Conservation (phyloP, 2,113 vertebrate genomes). For the Mustelus asterias region DNA sequence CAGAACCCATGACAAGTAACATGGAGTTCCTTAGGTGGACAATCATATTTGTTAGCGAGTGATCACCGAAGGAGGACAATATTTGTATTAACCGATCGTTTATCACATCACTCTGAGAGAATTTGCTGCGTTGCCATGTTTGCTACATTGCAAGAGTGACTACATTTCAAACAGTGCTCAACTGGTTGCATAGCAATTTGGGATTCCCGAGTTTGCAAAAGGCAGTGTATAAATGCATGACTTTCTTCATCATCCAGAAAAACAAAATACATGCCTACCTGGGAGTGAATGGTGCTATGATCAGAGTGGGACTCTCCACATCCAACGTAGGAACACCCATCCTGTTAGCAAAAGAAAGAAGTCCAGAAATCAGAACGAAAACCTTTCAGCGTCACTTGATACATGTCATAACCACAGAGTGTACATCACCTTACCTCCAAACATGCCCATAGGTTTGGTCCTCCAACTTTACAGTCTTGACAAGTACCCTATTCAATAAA, state of each 20-base stretch:
- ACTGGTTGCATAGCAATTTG: not conserved
- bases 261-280: constrained; percentile 61
- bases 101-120: not conserved
- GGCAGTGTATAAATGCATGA: not conserved
- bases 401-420: not conserved
- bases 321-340: constrained; percentile 85
- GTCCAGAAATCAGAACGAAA: constrained; percentile 42
- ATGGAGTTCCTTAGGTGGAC: too few species aligned
- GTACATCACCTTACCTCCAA: constrained; percentile 72
- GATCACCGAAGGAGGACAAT: too few species aligned
- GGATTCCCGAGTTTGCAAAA: not conserved
- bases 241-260: not conserved
- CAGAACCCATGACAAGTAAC: too few species aligned
- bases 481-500: constrained; percentile 75
- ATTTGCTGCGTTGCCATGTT: not conserved
- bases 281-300: constrained; percentile 94
- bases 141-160: not conserved
- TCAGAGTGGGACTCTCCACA: constrained; percentile 93
- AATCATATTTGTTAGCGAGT: too few species aligned
- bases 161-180: not conserved
- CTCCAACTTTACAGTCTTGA: constrained; percentile 89
- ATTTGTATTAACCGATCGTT: too few species aligned
- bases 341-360: constrained; percentile 57
- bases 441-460: constrained; percentile 97
- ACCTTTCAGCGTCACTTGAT: constrained; percentile 42